Evolutionary conservation across 2,888 invertebrate species (phyloP), one percentile per base, ranked within the genome.

Genomic region (Tethea ocularis): DNA sequence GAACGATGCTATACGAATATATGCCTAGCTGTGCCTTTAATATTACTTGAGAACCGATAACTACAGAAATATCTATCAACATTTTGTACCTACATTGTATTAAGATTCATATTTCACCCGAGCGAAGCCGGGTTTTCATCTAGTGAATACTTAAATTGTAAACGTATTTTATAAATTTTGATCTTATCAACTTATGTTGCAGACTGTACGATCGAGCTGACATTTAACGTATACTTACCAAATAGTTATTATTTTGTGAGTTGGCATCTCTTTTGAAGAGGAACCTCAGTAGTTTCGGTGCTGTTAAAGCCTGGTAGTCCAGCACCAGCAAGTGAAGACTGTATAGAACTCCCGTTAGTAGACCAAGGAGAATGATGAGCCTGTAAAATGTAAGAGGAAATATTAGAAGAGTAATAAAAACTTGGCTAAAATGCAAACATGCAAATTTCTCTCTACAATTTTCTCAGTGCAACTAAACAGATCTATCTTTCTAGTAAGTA

Each of bases 301-400:
- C 86, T 0, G 83, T 83, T 17, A 93, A 65, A 0, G 91, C 87
- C 59, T 92, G 92, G 68, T 89, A 93, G 59, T 92, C 92, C 64
- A 88, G 80, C 0, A 89, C 91, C 7, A 93, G 82, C 0, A 91
- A 69, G 62, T 92, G 92, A 0, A 93, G 72, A 51, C 86, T 83
- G 62, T 90, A 92, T 36, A 93, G 72, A 6, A 91, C 90, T 52
- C 91, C 92, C 0, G 89, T 71, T 11, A 91, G 67, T 46, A 91
- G 75, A 1, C 82, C 91, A 59, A 93, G 67, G 2, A 91, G 71
- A 11, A 91, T 82, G 54, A 93, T 77, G 1, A 91, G 63, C 61
- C 92, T 93, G 81, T 1, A 86, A 85, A 8, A 8, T 29, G 8
- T 10, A 29, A 1, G 3, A 33, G 33, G 4, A 13, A 33, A 33